phyloP scores from a whole-genome alignment of 1,140 invertebrate genomes.

The Eurosta solidaginis region DNA sequence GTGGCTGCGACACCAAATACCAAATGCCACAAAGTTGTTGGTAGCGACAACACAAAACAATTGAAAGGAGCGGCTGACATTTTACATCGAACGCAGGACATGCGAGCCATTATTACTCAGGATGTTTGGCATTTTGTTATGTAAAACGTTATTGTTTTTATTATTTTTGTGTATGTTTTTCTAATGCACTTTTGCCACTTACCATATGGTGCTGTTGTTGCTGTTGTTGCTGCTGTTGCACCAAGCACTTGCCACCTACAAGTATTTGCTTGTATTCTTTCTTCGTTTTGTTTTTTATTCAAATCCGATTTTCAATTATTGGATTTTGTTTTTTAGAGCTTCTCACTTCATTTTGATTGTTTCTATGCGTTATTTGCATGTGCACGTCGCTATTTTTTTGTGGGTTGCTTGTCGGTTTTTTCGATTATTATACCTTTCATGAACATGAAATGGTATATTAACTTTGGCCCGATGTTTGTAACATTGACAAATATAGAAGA shows the following conservation, averaged over 20 bases:
- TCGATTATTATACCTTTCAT: too few relatives aligned
- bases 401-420: neutral
- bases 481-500: too few relatives aligned
- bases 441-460: too few relatives aligned
- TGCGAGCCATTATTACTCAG: constrained; percentile 2
- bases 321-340: constrained; percentile 42
- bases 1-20: constrained; percentile 34
- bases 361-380: neutral
- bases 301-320: constrained; percentile 49
- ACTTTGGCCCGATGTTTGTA: too few relatives aligned
- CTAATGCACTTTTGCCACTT: too few relatives aligned
- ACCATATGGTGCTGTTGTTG: constrained; percentile 29
- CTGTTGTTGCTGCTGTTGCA: constrained; percentile 19
- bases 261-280: constrained; percentile 32
- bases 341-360: neutral
- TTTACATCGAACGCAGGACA: too few relatives aligned
- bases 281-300: constrained; percentile 35
- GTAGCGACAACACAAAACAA: neutral
- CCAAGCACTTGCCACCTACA: constrained; percentile 7
- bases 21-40: constrained; percentile 12
- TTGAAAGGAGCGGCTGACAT: too few relatives aligned
- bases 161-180: too few relatives aligned
- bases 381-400: neutral
- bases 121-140: constrained; percentile 39
- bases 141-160: constrained; percentile 28